Conservation (phyloP, 2,797 vertebrate species). For the Pseudochirops cupreus region DNA sequence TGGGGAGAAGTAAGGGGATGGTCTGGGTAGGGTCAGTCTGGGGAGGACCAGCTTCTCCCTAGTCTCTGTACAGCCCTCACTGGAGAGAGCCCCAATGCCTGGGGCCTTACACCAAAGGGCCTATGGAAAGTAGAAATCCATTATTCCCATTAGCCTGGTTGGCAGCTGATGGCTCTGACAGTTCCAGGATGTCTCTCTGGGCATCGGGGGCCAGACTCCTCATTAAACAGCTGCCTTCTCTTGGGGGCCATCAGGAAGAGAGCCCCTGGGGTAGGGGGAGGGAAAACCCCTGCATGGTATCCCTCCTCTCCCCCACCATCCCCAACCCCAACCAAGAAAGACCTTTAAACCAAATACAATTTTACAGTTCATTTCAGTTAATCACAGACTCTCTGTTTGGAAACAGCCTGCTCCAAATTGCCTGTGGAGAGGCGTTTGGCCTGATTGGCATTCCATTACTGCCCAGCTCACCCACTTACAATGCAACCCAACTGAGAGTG, state of each 20-base stretch:
- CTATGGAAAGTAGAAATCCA: not conserved
- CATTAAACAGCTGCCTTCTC: not conserved
- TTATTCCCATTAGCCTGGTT: not conserved
- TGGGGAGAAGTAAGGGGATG: not conserved
- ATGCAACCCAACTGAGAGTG: conserved; percentile 61
- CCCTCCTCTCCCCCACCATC: not conserved
- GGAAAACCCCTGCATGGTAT: not conserved
- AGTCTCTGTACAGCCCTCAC: not conserved
- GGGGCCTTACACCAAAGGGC: not conserved
- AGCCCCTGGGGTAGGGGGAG: not conserved
- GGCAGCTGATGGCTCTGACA: not conserved
- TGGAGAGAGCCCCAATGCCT: not conserved
- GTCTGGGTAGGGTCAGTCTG: not conserved
- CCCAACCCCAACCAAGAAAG: conserved; percentile 62
- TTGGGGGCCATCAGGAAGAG: not conserved
- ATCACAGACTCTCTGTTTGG: conserved; percentile 79
- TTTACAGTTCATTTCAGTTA: conserved; percentile 87
- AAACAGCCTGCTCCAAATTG: conserved; percentile 77
- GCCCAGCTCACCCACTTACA: conserved; percentile 76
- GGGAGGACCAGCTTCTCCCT: not conserved
- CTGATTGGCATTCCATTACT: conserved; percentile 79
- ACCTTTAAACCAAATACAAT: conserved; percentile 84
- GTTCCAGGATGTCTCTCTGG: not conserved
- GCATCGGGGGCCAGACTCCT: not conserved
- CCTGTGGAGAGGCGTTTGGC: conserved; percentile 71